A percentile compares a stretch with the other conserved stretches of the same genome.
These are phyloP conservation scores for Coendou prehensilis DNA, from an alignment of 2,797 vertebrate species.

Conservation along the genomic window DNA sequence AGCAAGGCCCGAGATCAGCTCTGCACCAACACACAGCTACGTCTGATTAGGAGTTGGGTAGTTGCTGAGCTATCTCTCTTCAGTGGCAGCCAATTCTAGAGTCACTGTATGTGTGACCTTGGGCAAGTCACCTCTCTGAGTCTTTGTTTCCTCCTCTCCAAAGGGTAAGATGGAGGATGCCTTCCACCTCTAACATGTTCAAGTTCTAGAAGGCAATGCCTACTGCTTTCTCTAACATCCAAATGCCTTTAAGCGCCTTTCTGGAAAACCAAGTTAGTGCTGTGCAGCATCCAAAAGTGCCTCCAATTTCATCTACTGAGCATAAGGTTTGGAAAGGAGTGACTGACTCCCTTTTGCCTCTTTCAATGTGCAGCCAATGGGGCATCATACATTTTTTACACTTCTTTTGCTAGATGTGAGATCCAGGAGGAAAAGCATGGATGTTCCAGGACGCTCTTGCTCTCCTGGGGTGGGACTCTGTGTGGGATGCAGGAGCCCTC, in stretches of 20 bases:
- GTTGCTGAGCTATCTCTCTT: not conserved
- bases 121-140: constrained; percentile 12
- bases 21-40: not conserved
- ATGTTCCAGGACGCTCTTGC: constrained; percentile 71
- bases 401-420: constrained; percentile 82
- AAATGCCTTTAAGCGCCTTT: constrained; percentile 78
- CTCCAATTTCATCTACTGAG: constrained; percentile 81
- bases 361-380: constrained; percentile 82
- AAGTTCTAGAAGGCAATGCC: constrained; percentile 77
- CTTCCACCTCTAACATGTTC: constrained; percentile 64
- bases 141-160: constrained; percentile 14
- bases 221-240: constrained; percentile 75
- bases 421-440: constrained; percentile 81
- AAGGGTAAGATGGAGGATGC: not conserved
- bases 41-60: not conserved
- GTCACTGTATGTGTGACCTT: not conserved
- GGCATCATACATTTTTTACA: constrained; percentile 84
- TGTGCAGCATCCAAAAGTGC: constrained; percentile 68
- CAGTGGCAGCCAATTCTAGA: not conserved
- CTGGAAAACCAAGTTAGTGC: constrained; percentile 80
- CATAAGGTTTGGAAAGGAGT: constrained; percentile 84
- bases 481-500: not conserved
- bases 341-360: constrained; percentile 82
- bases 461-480: constrained; percentile 74
- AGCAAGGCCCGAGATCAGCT: not conserved